Evolutionary conservation across 2,888 invertebrate species (phyloP).

Genomic region (Homarus gammarus): DNA sequence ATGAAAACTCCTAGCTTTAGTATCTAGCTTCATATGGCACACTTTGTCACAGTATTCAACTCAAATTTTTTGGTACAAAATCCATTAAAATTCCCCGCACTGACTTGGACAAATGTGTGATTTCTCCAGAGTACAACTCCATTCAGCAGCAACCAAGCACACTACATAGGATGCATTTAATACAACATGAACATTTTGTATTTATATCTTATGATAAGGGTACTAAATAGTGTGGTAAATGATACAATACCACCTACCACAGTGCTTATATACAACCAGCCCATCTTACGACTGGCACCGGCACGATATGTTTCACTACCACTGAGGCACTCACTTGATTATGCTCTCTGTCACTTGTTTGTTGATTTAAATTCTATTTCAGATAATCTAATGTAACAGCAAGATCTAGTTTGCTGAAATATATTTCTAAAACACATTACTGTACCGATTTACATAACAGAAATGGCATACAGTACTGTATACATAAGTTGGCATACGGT

Average conservation of each 20-base stretch:
- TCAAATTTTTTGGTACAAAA: neutral
- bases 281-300: neutral
- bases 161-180: neutral
- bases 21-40: conserved; percentile 23
- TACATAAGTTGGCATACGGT: no score
- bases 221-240: neutral
- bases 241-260: neutral
- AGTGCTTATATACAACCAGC: neutral
- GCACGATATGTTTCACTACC: neutral
- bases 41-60: neutral
- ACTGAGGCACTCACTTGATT: neutral
- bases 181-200: neutral
- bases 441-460: no score
- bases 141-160: conserved; percentile 2
- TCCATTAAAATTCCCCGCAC: neutral
- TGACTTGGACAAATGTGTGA: neutral
- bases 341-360: neutral
- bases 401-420: neutral
- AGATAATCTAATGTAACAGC: neutral
- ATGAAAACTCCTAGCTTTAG: neutral
- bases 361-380: neutral
- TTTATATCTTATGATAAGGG: neutral
- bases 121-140: neutral
- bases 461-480: no score
- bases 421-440: neutral